Evolutionary conservation across 2,797 vertebrate genomes (phyloP), one percentile per base, ranked within the genome.

Genomic region (Hippopotamyrus pictus): DNA sequence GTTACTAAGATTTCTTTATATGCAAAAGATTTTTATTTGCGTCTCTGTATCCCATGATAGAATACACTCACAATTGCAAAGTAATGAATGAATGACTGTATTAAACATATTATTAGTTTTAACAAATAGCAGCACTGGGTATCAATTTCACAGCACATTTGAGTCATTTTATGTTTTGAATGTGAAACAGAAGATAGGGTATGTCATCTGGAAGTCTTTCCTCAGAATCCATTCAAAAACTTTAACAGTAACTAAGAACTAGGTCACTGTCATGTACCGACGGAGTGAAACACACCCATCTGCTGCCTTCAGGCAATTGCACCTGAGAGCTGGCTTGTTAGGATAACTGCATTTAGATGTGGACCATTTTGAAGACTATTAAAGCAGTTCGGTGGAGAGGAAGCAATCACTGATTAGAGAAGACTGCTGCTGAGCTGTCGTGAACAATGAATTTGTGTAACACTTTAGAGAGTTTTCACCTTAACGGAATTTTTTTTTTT

Each of bases 261-360:
- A 85, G 46, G 83, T 51, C 83, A 85, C 44, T 51, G 48, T 85
- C 46, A 50, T 51, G 46, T n/a, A 46, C 48, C 12, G 48, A 12
- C 3, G 1, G 41, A 83, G 46, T 76, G 22, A 83, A 9, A 50
- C 79, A 14, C 25, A 12, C 83, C 46, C 85, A 44, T 44, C 85
- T 59, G 48, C 53, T 12, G 85, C 85, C 53, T 87, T n/a, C 5
- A 2, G 50, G 50, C 53, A 11, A 41, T 54, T 57, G 48, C 25
- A 85, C 83, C 48, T 50, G 48, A 85, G 48, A 85, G 48, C 3
- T 25, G 48, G 22, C 44, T 29, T 50, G 48, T 85, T 50, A 50
- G 48, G 48, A 46, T 85, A 85, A 85, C 79, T 46, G 50, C 83
- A 85, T 85, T 50, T 85, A 51, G 83, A 85, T 85, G 83, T 53